Base-by-base conservation (phyloP, 2,797 vertebrate species). In the Sebastolobus altivelis region DNA sequence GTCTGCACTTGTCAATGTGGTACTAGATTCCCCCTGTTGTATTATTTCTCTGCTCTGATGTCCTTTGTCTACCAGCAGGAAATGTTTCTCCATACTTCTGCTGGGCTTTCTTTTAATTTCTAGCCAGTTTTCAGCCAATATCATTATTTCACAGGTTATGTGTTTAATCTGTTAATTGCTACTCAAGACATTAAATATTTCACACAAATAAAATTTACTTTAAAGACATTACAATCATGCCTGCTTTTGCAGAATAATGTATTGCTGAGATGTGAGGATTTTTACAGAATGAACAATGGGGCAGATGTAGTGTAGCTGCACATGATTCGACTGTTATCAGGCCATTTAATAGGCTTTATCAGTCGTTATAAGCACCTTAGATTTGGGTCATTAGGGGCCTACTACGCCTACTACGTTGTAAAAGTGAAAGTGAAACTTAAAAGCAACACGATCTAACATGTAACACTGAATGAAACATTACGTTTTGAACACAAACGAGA, bases 21-120 rank as follows among this genome's bases (percentile, higher is more conserved):
- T 29, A n/a, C 56, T 27, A 31, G 18, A 37, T 13, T 69, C 52
- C n/a, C 14, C 22, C 49, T 54, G 31, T 66, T 56, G 22, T n/a
- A n/a, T n/a, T 58, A 49, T 56, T 58, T 13, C 58, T 65, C 27
- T 56, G 56, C 75, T 69, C 35, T 46, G 22, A n/a, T 58, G 10
- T 63, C 25, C 13, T 14, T 68, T 12, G 0, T 68, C 56, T 37
- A 6, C 35, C 12, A 35, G 12, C 66, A 63, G 31, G 22, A 40
- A 67, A 56, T 27, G 10, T 59, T 25, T 25, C 4, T 69, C 20
- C 1, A 3, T 22, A 29, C 46, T 68, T 29, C 35, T 35, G 35
- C 14, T 66, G 1, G 20, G 20, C 5, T 75, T 65, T 56, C 16
- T 35, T 69, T 70, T 33, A 0, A 59, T 31, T 43, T 66, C 25